Base-by-base conservation (phyloP, 2,888 invertebrate species). In the Drosophila cracens region DNA sequence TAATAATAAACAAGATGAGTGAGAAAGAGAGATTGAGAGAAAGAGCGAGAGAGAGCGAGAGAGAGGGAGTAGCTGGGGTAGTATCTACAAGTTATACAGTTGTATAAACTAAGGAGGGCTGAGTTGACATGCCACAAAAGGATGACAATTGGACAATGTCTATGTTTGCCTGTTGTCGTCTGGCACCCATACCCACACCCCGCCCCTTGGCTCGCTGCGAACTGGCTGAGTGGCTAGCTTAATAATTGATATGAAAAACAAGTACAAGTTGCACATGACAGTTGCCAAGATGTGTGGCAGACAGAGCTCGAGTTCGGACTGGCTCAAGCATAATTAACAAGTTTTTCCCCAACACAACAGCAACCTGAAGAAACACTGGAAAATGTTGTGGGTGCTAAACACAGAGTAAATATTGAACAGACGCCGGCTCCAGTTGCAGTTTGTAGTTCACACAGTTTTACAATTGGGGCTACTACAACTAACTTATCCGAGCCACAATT, bases 171-270 rank as follows among this genome's bases (percentile, higher is more conserved):
- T 74, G 60, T 70, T 74, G 78, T 81, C 84, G 84, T 77, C 68
- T 87, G 87, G 87, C 89, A 89, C 62, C 79, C 53, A 54, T 58
- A 61, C n/a, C 36, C 36, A 13, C 53, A 16, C 4, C 29, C n/a
- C 25, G 7, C n/a, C 38, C 29, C 69, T n/a, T 10, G 18, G 16
- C 36, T 13, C 36, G 13, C 16, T 4, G 25, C 21, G 8, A 51
- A 63, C 63, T 70, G 48, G 40, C 34, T 70, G 76, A 76, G 71
- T 83, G 86, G 65, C 79, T 63, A 70, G 89, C 76, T 88, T 88
- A 90, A 87, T 87, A 87, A 87, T 90, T 87, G 89, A 90, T 88
- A 90, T 73, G 89, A 83, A 83, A 83, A 86, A 90, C 87, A 87
- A 83, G 79, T 57, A 64, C 71, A 64, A 72, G 68, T 79, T 80